phyloP scores from a whole-genome alignment of 2,113 vertebrate genomes.

The Illadopsis cleaveri region DNA sequence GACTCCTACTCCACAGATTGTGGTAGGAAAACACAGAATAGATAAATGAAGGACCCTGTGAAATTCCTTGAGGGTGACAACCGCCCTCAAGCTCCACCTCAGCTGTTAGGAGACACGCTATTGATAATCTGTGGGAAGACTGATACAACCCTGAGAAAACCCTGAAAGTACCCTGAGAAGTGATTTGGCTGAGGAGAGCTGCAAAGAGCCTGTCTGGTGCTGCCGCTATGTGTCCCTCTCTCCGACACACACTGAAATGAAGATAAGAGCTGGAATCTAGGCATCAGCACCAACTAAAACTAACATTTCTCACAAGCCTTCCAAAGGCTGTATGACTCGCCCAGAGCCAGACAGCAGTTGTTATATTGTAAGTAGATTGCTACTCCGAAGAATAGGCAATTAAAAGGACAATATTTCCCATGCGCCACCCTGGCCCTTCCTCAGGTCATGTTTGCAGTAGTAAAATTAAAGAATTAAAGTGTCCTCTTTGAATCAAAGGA shows the following conservation, averaged over 20 bases:
- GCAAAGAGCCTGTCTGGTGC: neutral
- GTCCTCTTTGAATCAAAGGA: neutral
- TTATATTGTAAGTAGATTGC: constrained; percentile 1
- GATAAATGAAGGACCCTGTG: neutral
- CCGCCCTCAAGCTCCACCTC: neutral
- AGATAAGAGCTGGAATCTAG: constrained; percentile 28
- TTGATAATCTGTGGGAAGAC: neutral
- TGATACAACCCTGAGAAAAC: constrained; percentile 4
- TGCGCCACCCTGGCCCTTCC: neutral
- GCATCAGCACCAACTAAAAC: neutral
- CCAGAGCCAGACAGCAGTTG: neutral
- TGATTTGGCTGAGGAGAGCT: neutral
- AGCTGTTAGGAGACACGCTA: neutral
- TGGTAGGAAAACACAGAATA: neutral
- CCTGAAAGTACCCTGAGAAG: neutral
- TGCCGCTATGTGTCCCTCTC: accelerated
- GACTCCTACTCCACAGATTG: neutral
- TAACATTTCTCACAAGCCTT: neutral
- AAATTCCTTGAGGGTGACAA: neutral
- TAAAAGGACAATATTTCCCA: neutral
- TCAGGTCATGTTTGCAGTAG: constrained; percentile 9
- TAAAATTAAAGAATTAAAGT: constrained; percentile 29
- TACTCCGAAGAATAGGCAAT: neutral
- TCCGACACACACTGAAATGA: neutral
- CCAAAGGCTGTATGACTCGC: neutral